Base-by-base conservation (phyloP, 2,888 invertebrate species). In the Ethmia dodecea region DNA sequence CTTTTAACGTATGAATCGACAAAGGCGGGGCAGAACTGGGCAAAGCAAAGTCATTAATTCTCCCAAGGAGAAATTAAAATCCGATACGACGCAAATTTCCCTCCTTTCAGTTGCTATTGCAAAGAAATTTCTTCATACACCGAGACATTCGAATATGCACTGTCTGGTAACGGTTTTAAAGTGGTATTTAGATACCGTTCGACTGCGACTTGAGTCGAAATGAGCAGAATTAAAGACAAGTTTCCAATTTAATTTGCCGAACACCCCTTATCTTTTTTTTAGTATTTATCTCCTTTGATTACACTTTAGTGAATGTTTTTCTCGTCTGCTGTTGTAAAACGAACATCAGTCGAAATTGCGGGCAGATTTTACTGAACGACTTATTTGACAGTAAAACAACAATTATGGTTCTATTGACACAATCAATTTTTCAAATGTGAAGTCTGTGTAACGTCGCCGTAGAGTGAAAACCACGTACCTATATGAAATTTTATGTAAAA, bases 11-110 rank as follows among this genome's bases (percentile, higher is more conserved):
- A 70, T 74, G 72, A 63, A 69, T 64, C 64, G 60, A 62, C 60
- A 58, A 61, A 62, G 47, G 49, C 53, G 46, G 54, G 55, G 51
- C 42, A 53, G 61, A 62, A 46, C 49, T 52, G 46, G 54, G 55
- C 51, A 41, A 53, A 69, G 72, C 74, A 67, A 74, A 75, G 66
- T 79, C 83, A 77, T 84, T 83, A 81, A 81, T 83, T 81, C 74
- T 67, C 60, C 61, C 57, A 52, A 69, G 61, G 61, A 81, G 80
- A 81, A 83, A 83, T 83, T 81, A 81, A 84, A 84, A 80, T 75
- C 79, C 78, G 77, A 84, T 83, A 83, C 83, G 76, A 80, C 78
- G 78, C 78, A 79, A 80, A 81, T 76, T 78, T 76, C 68, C 75
- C 64, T 55, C 48, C 55, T 58, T 53, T 52, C 55, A 37, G 50